A percentile compares a stretch with the other conserved stretches of the same genome.
Evolutionary conservation across 1,140 invertebrate genomes (phyloP).

Genomic region (Drosophila trapezifrons): DNA sequence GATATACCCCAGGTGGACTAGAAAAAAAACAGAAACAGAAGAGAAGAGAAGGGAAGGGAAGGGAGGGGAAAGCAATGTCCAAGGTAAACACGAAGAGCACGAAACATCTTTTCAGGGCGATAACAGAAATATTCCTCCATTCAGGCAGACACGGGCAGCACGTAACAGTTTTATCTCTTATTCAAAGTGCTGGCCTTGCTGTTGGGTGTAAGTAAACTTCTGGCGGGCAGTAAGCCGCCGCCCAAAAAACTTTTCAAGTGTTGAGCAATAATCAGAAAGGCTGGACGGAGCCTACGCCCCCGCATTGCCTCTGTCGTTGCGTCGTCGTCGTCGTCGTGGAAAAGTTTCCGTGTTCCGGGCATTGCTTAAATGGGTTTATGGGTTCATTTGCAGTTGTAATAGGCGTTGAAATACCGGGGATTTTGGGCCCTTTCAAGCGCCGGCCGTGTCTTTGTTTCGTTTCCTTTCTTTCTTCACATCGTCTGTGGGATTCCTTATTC

Average conservation of each 20-base stretch:
- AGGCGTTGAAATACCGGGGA: constrained; percentile 72
- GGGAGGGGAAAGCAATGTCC: constrained; percentile 25
- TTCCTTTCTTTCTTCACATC: constrained; percentile 19
- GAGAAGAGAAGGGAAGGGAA: neutral
- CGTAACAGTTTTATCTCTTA: constrained; percentile 81
- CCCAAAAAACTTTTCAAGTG: constrained; percentile 74
- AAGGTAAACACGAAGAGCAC: constrained; percentile 73
- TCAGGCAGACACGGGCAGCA: constrained; percentile 65
- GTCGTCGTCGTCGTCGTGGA: constrained; percentile 12
- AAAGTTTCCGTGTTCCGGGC: constrained; percentile 72
- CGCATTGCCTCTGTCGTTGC: constrained; percentile 27
- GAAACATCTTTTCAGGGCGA: constrained; percentile 80
- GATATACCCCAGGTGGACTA: constrained; percentile 1
- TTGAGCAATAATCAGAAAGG: constrained; percentile 78
- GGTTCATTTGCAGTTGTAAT: constrained; percentile 80
- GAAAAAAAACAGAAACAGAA: constrained; percentile 6
- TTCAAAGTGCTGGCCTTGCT: constrained; percentile 69
- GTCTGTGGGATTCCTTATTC: constrained; percentile 5
- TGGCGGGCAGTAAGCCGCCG: constrained; percentile 39
- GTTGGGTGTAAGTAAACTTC: constrained; percentile 47
- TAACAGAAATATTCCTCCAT: constrained; percentile 79
- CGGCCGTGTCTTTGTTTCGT: constrained; percentile 29
- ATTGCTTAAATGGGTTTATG: constrained; percentile 80
- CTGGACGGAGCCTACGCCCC: constrained; percentile 48
- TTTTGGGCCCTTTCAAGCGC: constrained; percentile 39